Base-by-base conservation (phyloP, 2,113 vertebrate species). In the Nothobranchius kuhntae region DNA sequence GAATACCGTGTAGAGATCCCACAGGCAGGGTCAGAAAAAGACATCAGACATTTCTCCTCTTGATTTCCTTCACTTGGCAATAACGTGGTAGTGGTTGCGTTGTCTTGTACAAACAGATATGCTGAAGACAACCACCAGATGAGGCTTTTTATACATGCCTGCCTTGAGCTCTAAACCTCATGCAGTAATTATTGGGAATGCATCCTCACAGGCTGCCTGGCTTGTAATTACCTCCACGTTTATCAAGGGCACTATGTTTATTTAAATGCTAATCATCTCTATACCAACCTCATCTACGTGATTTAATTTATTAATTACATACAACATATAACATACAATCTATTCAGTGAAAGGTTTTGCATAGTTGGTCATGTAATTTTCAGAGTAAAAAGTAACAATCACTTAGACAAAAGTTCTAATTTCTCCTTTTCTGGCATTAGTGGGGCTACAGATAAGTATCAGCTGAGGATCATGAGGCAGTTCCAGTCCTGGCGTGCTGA, bases 401-500 rank as follows among this genome's bases (percentile, higher is more conserved):
- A 36, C 38, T 30, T 38, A 42, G 75, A 65, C 65, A 75, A 35
- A 59, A 52, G 7, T 53, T 54, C 61, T 75, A 68, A 75, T 82
- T 82, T 47, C 71, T 68, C 71, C 46, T 57, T 21, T 26, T 42
- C 62, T 67, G 58, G 70, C 54, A 69, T 78, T 46, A 15, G 53
- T 58, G 58, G 45, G 50, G 47, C 65, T 70, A 60, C 71, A 66
- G 61, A 62, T 75, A 71, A 80, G 66, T 68, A 75, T 80, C 80
- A 73, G 44, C 62, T 38, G 80, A 68, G 73, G 78, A 71, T 82
- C 73, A 61, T 30, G 5, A 42, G 46, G 75, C 57, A 51, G 65
- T 73, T 71, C 73, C 69, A 68, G 73, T 77, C 58, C 74, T 63
- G 50, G 76, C 58, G 68, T 58, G 76, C 72, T 69, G 80, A 78